Conservation (phyloP, 1,140 invertebrate genomes). For the Plectrocnemia conspersa region DNA sequence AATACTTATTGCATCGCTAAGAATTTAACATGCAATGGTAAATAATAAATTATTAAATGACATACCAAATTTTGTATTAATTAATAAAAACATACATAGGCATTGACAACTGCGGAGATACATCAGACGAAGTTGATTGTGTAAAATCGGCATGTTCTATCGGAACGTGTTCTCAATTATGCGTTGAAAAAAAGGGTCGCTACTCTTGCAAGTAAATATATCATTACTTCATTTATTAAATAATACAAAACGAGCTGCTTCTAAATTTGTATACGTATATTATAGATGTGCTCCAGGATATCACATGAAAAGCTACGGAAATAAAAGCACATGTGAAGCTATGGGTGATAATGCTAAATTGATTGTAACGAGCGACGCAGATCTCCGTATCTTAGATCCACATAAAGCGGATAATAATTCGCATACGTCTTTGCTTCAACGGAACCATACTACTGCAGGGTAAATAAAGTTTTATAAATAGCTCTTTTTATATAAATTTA, state of each 20-base stretch:
- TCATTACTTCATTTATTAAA: neutral
- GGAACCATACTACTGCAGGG: constrained; percentile 26
- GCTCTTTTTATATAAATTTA: neutral
- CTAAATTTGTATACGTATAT: neutral
- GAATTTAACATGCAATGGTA: constrained; percentile 68
- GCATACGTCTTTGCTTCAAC: constrained; percentile 37
- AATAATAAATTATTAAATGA: constrained; percentile 34
- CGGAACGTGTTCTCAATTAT: constrained; percentile 70
- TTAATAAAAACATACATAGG: neutral
- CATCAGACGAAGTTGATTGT: constrained; percentile 59
- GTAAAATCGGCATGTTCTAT: constrained; percentile 54
- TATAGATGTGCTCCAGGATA: constrained; percentile 62
- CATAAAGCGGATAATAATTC: constrained; percentile 54
- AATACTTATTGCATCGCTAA: constrained; percentile 59
- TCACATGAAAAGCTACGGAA: constrained; percentile 47
- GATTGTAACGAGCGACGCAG: constrained; percentile 60
- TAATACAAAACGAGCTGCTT: neutral
- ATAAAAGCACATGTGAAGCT: constrained; percentile 53
- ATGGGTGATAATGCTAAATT: constrained; percentile 54
- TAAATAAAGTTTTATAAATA: neutral
- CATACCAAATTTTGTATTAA: neutral
- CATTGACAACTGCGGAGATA: constrained; percentile 58
- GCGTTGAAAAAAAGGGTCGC: constrained; percentile 60
- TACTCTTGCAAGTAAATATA: constrained; percentile 56
- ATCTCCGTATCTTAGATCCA: constrained; percentile 58